Percentiles rank a stretch among this genome's conserved stretches.
Evolutionary conservation across 2,888 invertebrate genomes (phyloP).

Genomic region (Caenorhabditis japonica): DNA sequence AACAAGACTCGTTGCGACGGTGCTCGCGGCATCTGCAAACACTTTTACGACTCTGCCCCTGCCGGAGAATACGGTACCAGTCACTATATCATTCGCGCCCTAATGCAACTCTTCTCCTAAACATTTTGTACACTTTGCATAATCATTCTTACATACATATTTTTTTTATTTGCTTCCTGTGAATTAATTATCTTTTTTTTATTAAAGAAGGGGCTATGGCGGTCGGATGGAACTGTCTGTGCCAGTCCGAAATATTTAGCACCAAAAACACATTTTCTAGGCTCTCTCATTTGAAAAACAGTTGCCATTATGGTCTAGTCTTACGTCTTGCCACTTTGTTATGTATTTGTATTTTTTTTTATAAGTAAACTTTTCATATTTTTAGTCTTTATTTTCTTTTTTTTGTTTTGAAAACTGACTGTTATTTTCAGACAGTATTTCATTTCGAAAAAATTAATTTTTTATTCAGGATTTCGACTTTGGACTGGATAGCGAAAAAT

Average conservation of each 20-base stretch:
- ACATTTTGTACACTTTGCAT: background rate
- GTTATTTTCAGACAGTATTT: too few relatives aligned
- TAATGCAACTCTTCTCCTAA: conserved; percentile 65
- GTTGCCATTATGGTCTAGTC: conserved; percentile 24
- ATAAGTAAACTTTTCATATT: conserved; percentile 1
- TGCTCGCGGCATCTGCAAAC: conserved; percentile 94
- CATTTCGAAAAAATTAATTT: too few relatives aligned
- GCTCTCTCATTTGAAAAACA: too few relatives aligned
- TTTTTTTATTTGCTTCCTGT: conserved; percentile 4
- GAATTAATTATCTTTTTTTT: conserved; percentile 5
- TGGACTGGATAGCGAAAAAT: too few relatives aligned
- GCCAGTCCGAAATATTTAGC: too few relatives aligned
- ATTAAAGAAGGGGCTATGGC: too few relatives aligned
- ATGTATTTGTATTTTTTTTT: conserved; percentile 1
- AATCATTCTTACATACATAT: conserved; percentile 9
- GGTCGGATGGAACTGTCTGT: too few relatives aligned
- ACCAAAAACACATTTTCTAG: too few relatives aligned
- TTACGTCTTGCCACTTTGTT: conserved; percentile 32
- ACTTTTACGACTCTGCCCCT: conserved; percentile 97
- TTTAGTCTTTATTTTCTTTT: background rate
- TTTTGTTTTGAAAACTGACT: too few relatives aligned
- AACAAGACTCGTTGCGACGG: conserved; percentile 84
- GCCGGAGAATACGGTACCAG: conserved; percentile 97
- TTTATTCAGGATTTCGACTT: too few relatives aligned
- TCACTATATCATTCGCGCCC: conserved; percentile 86